Conservation (phyloP, 2,113 vertebrate genomes). For the Pseudois nayaur region DNA sequence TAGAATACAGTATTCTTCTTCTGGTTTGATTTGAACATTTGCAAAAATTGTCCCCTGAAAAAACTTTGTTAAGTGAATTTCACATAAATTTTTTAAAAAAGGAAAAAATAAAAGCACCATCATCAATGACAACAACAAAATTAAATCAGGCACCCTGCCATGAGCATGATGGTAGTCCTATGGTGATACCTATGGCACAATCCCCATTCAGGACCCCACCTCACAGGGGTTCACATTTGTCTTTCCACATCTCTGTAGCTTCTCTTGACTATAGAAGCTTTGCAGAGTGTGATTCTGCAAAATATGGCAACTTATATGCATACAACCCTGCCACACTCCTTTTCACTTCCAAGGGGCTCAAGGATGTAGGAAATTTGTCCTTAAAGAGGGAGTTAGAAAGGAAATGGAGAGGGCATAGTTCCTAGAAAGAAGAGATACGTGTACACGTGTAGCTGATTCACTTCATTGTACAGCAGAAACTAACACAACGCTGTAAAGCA, state of each 20-base stretch:
- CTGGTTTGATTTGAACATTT: background rate
- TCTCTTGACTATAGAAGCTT: background rate
- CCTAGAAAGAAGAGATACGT: background rate
- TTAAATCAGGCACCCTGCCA: background rate
- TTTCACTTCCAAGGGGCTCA: background rate
- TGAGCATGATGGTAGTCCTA: background rate
- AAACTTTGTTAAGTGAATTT: background rate
- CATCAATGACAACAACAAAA: background rate
- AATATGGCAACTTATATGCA: rapidly evolving
- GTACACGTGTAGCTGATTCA: background rate
- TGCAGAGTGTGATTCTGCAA: no score
- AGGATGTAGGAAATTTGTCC: background rate
- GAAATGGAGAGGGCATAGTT: background rate
- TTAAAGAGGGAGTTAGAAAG: background rate
- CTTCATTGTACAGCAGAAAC: background rate
- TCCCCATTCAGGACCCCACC: background rate
- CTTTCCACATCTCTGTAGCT: no score
- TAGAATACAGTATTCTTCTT: background rate
- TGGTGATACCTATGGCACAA: background rate
- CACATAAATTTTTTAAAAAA: background rate
- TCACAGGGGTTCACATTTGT: background rate
- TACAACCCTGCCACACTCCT: rapidly evolving
- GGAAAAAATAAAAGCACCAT: background rate
- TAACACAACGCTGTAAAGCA: background rate
- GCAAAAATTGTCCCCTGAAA: rapidly evolving